Base-by-base conservation (phyloP, 2,797 vertebrate genomes). In the Acomys russatus region DNA sequence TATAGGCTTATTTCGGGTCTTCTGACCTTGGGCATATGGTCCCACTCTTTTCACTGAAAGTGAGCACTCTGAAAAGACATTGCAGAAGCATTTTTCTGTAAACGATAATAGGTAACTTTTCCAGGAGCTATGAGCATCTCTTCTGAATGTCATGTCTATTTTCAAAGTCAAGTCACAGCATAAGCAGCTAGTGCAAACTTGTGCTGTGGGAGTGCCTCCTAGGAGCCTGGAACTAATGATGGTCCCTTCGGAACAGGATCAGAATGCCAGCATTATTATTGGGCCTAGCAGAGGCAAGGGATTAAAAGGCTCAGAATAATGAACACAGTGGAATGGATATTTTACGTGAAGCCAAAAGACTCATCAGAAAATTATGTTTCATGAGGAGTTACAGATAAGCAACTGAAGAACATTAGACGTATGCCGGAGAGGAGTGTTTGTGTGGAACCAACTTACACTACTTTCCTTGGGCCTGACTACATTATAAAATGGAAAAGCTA, bases 311-410 rank as follows among this genome's bases (percentile, higher is more conserved):
- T 87, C 66, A 73, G 35, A 86, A 64, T 87, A 90, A 2, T 90
- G n/a, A 64, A 77, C 68, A 54, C 33, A 30, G 54, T 63, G 33
- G 33, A 86, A 63, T 80, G 44, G 20, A 44, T 63, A 28, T 61
- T 54, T 86, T 90, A 90, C 63, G 33, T 38, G 76, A 86, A 70
- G 9, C 51, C 4, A 59, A 30, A 68, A 77, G 35, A 59, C 15
- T 44, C 93, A 90, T 74, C 14, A 68, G 71, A 89, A 94, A 92
- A 80, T 56, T 44, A 88, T n/a, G 51, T 22, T 25, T 70, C 86
- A n/a, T 70, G 28, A 63, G 80, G 76, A 35, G 2, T 6, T 49
- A 38, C 59, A 84, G 56, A 54, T 51, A 85, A 6, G 15, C 12
- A 77, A 17, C 66, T 71, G 33, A 61, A 61, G 33, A 59, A 6